Conservation (phyloP, 2,113 vertebrate species). For the Dasyprocta punctata region DNA sequence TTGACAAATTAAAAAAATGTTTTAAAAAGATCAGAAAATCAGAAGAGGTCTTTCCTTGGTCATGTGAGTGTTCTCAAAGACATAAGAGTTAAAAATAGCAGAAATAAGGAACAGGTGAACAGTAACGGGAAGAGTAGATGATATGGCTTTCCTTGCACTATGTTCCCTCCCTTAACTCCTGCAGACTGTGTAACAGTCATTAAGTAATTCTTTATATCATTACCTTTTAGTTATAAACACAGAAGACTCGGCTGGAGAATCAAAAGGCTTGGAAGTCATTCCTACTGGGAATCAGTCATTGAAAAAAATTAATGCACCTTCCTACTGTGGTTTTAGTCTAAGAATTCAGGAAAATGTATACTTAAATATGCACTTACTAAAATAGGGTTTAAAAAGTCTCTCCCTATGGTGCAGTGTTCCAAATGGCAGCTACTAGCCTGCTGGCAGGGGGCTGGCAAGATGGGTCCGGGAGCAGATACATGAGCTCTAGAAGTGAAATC, state of each 20-base stretch:
- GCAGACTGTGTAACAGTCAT: background rate
- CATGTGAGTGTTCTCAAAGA: background rate
- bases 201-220: background rate
- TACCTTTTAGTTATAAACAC: slow-evolving; percentile 33
- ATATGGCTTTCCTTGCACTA: background rate
- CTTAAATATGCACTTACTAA: slow-evolving; percentile 11
- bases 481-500: background rate
- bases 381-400: background rate
- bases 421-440: background rate
- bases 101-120: background rate
- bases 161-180: background rate
- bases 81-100: background rate
- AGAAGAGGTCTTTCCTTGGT: slow-evolving; percentile 31
- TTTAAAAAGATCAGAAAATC: background rate
- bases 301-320: slow-evolving; percentile 26
- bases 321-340: background rate
- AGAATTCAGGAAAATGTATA: slow-evolving; percentile 27
- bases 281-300: background rate
- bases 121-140: background rate
- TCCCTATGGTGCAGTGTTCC: background rate
- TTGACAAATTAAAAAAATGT: background rate
- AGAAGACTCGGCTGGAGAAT: background rate
- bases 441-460: background rate
- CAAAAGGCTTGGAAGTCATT: background rate
- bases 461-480: background rate